These are phyloP conservation scores for Heteromyza rotundicornis DNA, from an alignment of 2,888 invertebrate genomes.

Conservation along the genomic window DNA sequence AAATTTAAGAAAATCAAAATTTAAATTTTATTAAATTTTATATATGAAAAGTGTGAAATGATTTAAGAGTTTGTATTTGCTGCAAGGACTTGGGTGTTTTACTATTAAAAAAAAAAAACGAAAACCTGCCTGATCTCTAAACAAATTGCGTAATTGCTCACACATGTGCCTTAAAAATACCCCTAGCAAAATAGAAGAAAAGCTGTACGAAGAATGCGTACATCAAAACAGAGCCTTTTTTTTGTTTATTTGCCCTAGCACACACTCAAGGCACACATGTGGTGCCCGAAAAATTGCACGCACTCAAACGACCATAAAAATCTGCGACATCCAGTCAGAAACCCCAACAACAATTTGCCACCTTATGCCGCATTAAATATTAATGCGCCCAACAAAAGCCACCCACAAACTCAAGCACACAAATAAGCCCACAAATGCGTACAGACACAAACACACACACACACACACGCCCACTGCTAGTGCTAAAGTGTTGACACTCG, in stretches of 20 bases:
- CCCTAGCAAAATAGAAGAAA: too few species aligned
- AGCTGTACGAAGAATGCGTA: too few species aligned
- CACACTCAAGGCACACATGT: neutral
- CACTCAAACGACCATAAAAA: neutral
- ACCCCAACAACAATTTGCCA: conserved; percentile 12
- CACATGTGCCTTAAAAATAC: too few species aligned
- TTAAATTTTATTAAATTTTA: too few species aligned
- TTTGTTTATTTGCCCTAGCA: neutral
- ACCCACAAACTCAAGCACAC: conserved; percentile 34
- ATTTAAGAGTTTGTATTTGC: too few species aligned
- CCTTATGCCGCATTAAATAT: conserved; percentile 13
- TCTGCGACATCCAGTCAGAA: neutral
- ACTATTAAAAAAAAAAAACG: too few species aligned
- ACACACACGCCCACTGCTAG: conserved; percentile 18
- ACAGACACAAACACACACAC: conserved; percentile 29
- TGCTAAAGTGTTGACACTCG: neutral
- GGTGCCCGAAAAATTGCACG: neutral
- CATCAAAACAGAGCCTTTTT: too few species aligned
- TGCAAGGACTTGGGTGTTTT: too few species aligned
- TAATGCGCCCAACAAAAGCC: conserved; percentile 4
- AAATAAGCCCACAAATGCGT: conserved; percentile 25
- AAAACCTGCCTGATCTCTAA: too few species aligned
- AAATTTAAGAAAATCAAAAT: too few species aligned
- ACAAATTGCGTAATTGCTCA: too few species aligned
- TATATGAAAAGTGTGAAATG: too few species aligned